A percentile compares a stretch with the other conserved stretches of the same genome.
Conservation (phyloP, 2,888 invertebrate species). For the Leucophenga montana region DNA sequence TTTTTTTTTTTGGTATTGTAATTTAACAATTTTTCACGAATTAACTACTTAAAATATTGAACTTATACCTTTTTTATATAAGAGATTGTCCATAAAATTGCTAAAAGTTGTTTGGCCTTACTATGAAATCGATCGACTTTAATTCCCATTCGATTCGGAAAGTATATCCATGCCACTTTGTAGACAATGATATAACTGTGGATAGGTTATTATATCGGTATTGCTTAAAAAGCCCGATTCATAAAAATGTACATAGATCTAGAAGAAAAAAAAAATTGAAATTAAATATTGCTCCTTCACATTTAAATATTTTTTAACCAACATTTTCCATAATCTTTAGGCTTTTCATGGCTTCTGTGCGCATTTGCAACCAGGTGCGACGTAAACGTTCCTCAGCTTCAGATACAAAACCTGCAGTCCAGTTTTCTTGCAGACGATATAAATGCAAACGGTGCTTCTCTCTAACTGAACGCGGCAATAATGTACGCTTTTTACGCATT, state of each 20-base stretch:
- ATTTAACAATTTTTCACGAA: neutral
- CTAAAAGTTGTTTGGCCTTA: no score
- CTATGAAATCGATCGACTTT: neutral
- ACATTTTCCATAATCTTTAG: conserved; percentile 64
- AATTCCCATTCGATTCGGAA: neutral
- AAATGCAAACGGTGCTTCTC: conserved; percentile 56
- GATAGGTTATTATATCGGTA: conserved; percentile 68
- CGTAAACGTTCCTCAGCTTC: conserved; percentile 81
- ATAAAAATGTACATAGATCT: conserved; percentile 67
- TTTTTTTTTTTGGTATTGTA: neutral
- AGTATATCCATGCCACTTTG: conserved; percentile 54
- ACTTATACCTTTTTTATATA: no score
- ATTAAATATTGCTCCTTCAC: neutral
- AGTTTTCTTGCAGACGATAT: conserved; percentile 57
- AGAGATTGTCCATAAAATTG: neutral
- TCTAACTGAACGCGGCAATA: conserved; percentile 75
- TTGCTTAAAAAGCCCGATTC: conserved; percentile 63
- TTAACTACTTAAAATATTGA: no score
- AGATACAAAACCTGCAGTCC: conserved; percentile 69
- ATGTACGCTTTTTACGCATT: conserved; percentile 42
- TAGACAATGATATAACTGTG: conserved; percentile 60
- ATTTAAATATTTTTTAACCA: conserved; percentile 17
- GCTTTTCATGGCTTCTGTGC: conserved; percentile 58
- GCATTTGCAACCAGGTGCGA: conserved; percentile 59
- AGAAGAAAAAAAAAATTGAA: neutral